phyloP scores from a whole-genome alignment of 2,113 vertebrate genomes.

The Sturnira hondurensis region DNA sequence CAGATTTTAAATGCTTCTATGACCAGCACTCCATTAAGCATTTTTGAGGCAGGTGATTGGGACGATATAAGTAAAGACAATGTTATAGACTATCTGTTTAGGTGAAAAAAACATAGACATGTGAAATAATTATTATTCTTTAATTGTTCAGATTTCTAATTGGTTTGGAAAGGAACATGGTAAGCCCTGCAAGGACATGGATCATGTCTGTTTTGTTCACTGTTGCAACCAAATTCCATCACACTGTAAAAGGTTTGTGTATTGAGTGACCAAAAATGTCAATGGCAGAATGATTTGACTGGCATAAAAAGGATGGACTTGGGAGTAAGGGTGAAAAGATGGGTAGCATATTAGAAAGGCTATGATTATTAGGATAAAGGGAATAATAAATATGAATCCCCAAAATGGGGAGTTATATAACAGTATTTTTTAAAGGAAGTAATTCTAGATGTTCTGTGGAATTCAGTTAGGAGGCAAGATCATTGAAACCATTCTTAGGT shows the following conservation, averaged over 20 bases:
- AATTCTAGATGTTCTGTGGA: background rate
- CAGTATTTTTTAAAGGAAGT: background rate
- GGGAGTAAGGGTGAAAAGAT: background rate
- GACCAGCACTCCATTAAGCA: background rate
- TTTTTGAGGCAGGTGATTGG: background rate
- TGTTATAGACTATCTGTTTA: background rate
- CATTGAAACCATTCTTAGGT: background rate
- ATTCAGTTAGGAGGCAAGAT: background rate
- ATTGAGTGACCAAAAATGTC: background rate
- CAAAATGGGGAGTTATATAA: background rate
- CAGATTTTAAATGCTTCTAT: background rate
- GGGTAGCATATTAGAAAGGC: background rate
- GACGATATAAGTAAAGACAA: background rate
- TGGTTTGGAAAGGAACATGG: background rate
- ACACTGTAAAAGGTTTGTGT: background rate
- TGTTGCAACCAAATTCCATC: background rate
- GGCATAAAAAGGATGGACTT: background rate
- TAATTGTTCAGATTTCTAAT: background rate
- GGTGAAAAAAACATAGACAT: background rate
- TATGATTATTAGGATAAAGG: background rate
- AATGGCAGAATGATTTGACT: background rate
- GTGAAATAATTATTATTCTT: background rate
- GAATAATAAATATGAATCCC: background rate
- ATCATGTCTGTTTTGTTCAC: background rate
- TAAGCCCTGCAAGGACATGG: background rate